Percentiles rank a stretch among this genome's conserved stretches.
Evolutionary conservation across 2,113 vertebrate genomes (phyloP).

Genomic region (Corythornis madagascariensis): DNA sequence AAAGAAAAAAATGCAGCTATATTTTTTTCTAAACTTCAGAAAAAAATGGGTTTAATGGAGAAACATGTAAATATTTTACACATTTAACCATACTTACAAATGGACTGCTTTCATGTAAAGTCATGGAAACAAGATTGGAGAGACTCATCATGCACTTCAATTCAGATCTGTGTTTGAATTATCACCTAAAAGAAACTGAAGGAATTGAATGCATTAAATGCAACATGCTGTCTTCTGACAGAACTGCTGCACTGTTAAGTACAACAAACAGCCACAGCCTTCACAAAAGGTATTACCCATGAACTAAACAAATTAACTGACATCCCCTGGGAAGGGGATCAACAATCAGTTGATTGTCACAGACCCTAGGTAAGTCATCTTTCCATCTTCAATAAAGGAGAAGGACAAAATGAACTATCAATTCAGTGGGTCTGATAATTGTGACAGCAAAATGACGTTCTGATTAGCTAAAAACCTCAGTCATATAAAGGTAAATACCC

Average conservation of each 20-base stretch:
- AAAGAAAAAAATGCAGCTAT: not conserved
- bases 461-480: not conserved
- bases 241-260: not conserved
- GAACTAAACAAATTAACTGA: not conserved
- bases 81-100: not conserved
- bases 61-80: not conserved
- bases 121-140: not conserved
- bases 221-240: not conserved
- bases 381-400: not conserved
- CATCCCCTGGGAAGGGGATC: not conserved
- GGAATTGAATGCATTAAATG: not conserved
- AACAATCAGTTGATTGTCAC: conserved; percentile 27
- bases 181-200: not conserved
- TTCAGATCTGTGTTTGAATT: not conserved
- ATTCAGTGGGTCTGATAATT: not conserved
- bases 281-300: not conserved
- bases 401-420: not conserved
- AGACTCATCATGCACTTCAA: not conserved
- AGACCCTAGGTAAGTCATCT: not conserved
- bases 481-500: not conserved
- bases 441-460: not conserved
- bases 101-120: not conserved
- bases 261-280: not conserved
- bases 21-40: not conserved
- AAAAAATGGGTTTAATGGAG: not conserved